Percentiles rank a stretch among this genome's conserved stretches.
Conservation (phyloP, 2,888 invertebrate species). For the Drosophila prostipennis region DNA sequence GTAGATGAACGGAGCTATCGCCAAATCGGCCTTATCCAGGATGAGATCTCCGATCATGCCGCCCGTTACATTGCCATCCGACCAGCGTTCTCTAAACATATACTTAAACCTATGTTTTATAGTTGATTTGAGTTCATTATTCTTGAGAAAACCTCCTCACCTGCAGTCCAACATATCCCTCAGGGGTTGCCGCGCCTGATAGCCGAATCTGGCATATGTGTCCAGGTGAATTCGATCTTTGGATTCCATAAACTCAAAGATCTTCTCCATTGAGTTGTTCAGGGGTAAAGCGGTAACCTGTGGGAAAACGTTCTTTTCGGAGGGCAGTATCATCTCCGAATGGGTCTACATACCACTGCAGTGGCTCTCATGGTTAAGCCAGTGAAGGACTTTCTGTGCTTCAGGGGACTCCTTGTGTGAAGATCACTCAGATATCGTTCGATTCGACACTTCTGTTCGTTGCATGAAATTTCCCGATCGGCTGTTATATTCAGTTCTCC, state of each 20-base stretch:
- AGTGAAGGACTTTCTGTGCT: constrained; percentile 72
- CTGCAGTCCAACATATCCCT: constrained; percentile 73
- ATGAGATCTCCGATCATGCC: constrained; percentile 74
- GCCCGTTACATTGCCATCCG: constrained; percentile 63
- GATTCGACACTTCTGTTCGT: constrained; percentile 44
- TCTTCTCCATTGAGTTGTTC: constrained; percentile 40
- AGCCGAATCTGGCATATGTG: constrained; percentile 66
- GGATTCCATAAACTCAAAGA: constrained; percentile 48
- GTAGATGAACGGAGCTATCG: constrained; percentile 52
- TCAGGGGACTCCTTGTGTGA: constrained; percentile 57
- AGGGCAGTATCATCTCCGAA: accelerated
- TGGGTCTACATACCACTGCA: constrained; percentile 63
- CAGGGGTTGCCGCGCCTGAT: constrained; percentile 57
- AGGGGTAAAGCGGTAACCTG: constrained; percentile 64
- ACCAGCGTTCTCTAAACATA: constrained; percentile 70
- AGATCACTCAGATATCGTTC: constrained; percentile 68
- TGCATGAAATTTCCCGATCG: constrained; percentile 70
- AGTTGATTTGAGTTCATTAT: not conserved
- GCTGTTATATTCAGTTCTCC: constrained; percentile 79
- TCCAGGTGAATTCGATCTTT: constrained; percentile 61
- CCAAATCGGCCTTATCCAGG: constrained; percentile 66
- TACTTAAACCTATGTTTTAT: constrained; percentile 55
- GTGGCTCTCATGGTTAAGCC: constrained; percentile 75
- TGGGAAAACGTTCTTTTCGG: not conserved
- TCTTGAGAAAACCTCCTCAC: constrained; percentile 48